phyloP scores from a whole-genome alignment of 2,888 invertebrate genomes.

The Gymnoscelis rufifasciata region DNA sequence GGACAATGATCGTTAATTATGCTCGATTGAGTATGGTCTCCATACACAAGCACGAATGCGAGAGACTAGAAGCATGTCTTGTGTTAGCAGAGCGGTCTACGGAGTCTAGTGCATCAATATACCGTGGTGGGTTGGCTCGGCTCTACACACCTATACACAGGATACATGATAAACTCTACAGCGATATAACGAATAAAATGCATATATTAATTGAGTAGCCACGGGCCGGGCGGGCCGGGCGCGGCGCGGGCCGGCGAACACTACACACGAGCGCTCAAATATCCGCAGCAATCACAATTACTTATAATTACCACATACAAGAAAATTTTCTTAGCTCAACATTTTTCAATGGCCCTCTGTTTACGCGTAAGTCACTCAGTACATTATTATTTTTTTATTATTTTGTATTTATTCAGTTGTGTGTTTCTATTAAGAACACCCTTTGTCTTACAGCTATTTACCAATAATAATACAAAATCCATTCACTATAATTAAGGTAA shows the following conservation, averaged over 20 bases:
- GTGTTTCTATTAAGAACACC: slow-evolving; percentile 74
- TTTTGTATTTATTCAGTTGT: slow-evolving; percentile 74
- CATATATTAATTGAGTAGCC: slow-evolving; percentile 43
- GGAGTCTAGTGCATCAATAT: slow-evolving; percentile 78
- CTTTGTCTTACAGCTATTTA: slow-evolving; percentile 76
- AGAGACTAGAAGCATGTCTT: slow-evolving; percentile 71
- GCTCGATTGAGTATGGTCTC: slow-evolving; percentile 64
- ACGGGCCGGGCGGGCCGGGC: slow-evolving; percentile 15
- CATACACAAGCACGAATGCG: slow-evolving; percentile 66
- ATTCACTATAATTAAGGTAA: slow-evolving; percentile 79
- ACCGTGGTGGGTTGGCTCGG: slow-evolving; percentile 68
- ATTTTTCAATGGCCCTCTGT: slow-evolving; percentile 78
- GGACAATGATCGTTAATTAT: slow-evolving; percentile 75
- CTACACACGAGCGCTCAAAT: slow-evolving; percentile 73
- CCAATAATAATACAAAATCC: slow-evolving; percentile 78
- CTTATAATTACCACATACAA: slow-evolving; percentile 74
- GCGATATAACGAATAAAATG: slow-evolving; percentile 50
- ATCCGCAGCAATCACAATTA: slow-evolving; percentile 77
- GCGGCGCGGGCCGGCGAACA: slow-evolving; percentile 20
- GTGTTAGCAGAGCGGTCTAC: slow-evolving; percentile 72
- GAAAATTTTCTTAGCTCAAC: slow-evolving; percentile 77
- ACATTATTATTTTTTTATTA: slow-evolving; percentile 58
- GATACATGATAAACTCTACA: slow-evolving; percentile 46
- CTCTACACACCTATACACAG: slow-evolving; percentile 50
- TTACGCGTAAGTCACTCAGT: slow-evolving; percentile 80